Evolutionary conservation across 1,140 invertebrate species (phyloP).

Genomic region (Solen grandis): DNA sequence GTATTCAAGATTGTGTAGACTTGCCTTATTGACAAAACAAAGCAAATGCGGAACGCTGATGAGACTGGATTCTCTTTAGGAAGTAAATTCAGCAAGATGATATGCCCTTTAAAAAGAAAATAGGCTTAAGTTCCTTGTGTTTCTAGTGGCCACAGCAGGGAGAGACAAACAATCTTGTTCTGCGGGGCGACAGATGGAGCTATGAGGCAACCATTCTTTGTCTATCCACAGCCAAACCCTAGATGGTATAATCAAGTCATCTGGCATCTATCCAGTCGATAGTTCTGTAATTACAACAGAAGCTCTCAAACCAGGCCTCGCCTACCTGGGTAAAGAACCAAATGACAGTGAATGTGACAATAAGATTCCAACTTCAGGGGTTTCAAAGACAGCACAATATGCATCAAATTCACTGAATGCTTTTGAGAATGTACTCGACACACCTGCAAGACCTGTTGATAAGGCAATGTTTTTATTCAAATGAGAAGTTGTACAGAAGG

Average conservation of each 20-base stretch:
- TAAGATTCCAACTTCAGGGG: neutral
- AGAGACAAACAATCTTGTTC: neutral
- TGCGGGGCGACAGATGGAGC: slow-evolving; percentile 18
- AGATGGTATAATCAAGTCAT: neutral
- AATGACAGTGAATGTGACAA: neutral
- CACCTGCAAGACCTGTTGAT: slow-evolving; percentile 19
- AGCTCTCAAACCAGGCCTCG: neutral
- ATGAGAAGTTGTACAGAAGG: too few species aligned
- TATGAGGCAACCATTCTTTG: slow-evolving; percentile 23
- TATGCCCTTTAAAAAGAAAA: too few species aligned
- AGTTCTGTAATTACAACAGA: too few species aligned
- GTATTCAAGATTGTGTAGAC: slow-evolving; percentile 3
- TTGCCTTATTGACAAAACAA: slow-evolving; percentile 32
- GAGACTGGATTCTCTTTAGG: too few species aligned
- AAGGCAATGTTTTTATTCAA: slow-evolving; percentile 42
- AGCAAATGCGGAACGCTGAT: too few species aligned
- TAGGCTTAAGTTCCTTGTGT: too few species aligned
- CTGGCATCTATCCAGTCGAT: too few species aligned
- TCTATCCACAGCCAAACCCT: too few species aligned
- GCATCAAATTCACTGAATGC: slow-evolving; percentile 25
- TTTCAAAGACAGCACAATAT: neutral
- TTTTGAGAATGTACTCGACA: slow-evolving; percentile 7
- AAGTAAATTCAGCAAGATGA: too few species aligned
- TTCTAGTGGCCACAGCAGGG: too few species aligned
- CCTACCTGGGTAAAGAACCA: neutral